Conservation (phyloP, 2,113 vertebrate genomes). For the Trochalopteron elliotii region DNA sequence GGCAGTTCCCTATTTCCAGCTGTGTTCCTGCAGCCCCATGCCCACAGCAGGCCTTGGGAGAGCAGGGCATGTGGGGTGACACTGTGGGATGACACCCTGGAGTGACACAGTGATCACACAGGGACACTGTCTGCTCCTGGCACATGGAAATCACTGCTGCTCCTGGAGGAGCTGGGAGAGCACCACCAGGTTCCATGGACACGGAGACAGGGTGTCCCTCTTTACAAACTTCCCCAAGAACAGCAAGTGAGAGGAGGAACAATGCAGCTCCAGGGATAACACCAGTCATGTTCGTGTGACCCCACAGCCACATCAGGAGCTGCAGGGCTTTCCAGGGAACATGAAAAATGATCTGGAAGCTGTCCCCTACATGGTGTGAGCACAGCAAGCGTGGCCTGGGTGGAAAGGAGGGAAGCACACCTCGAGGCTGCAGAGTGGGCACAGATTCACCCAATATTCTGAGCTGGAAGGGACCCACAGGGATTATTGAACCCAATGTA, state of each 20-base stretch:
- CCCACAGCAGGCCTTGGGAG: not conserved
- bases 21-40: not conserved
- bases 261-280: accelerated
- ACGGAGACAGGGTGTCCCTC: not conserved
- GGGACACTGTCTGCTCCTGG: not conserved
- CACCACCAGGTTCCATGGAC: accelerated
- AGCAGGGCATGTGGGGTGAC: accelerated
- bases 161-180: not conserved
- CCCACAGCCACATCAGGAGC: accelerated
- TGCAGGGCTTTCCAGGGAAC: not conserved
- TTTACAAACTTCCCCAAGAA: accelerated
- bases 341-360: not conserved
- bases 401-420: not conserved
- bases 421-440: not conserved
- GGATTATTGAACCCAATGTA: not conserved
- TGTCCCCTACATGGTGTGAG: not conserved
- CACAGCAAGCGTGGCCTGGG: not conserved
- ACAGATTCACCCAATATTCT: not conserved
- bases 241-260: accelerated
- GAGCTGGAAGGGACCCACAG: not conserved
- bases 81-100: accelerated
- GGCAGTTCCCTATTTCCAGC: not conserved
- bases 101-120: accelerated
- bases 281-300: accelerated
- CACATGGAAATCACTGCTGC: not conserved